phyloP scores from a whole-genome alignment of 1,140 invertebrate genomes.

The Scaptomyza hsui region DNA sequence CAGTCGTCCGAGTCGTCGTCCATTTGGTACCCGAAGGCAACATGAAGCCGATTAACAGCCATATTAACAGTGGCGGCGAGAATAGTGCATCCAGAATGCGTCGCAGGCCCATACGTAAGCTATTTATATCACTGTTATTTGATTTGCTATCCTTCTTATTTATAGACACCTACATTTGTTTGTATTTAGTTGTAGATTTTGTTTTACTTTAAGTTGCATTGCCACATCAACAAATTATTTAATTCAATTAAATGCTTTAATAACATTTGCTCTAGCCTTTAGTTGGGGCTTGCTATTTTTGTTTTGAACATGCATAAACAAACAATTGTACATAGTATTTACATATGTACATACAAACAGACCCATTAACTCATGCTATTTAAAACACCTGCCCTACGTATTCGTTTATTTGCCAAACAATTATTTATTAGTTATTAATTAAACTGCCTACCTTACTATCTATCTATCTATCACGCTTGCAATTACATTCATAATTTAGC shows the following conservation, averaged over 20 bases:
- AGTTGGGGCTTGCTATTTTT: conserved; percentile 8
- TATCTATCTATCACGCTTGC: conserved; percentile 2
- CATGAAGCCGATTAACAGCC: conserved; percentile 63
- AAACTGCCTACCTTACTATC: not conserved
- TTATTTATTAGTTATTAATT: not conserved
- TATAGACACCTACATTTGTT: conserved; percentile 8
- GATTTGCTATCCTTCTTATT: conserved; percentile 33
- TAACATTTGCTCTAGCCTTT: conserved; percentile 7
- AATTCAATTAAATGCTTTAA: conserved; percentile 15
- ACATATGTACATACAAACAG: not conserved
- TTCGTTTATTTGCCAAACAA: conserved; percentile 2
- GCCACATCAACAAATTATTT: conserved; percentile 3
- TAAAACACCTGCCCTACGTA: conserved; percentile 6
- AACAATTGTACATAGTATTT: not conserved
- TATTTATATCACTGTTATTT: conserved; percentile 58
- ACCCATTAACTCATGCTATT: conserved; percentile 9
- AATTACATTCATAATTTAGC: conserved; percentile 26
- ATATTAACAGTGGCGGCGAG: conserved; percentile 65
- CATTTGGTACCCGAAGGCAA: conserved; percentile 33
- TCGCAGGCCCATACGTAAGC: conserved; percentile 78
- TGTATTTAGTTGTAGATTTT: conserved; percentile 35
- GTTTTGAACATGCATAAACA: conserved; percentile 3
- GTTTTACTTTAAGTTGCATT: conserved; percentile 49
- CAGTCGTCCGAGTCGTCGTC: conserved; percentile 28
- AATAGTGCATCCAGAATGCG: conserved; percentile 71